Conservation (phyloP, 2,888 invertebrate genomes). For the Cactoblastis cactorum region DNA sequence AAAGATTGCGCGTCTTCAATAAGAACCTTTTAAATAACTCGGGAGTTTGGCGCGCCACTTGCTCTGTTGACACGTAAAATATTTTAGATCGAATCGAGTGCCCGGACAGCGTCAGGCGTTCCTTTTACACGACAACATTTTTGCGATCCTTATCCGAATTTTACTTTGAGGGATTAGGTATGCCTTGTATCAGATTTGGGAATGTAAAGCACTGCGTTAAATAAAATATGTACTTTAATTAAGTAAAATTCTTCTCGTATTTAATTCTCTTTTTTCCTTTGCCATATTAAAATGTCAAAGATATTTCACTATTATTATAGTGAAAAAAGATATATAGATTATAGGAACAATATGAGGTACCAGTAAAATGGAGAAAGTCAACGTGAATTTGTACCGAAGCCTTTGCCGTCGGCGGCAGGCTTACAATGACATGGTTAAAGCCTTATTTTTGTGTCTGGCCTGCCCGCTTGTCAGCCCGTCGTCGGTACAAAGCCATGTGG, state of each 20-base stretch:
- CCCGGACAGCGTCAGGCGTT: conserved; percentile 19
- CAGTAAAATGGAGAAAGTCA: conserved; percentile 56
- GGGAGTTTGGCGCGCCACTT: conserved; percentile 38
- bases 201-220: not conserved
- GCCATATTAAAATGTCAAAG: not conserved
- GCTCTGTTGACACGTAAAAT: conserved; percentile 34
- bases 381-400: conserved; percentile 72
- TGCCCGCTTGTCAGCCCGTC: conserved; percentile 74
- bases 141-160: conserved; percentile 19
- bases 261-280: not conserved
- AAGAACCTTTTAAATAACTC: conserved; percentile 58
- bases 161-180: conserved; percentile 11
- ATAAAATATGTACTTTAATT: conserved; percentile 5
- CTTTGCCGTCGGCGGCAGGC: conserved; percentile 77
- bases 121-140: conserved; percentile 17
- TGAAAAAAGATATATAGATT: conserved; percentile 18
- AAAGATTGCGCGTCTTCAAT: conserved; percentile 59
- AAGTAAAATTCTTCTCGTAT: conserved; percentile 3
- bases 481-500: conserved; percentile 75
- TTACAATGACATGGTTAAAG: conserved; percentile 77
- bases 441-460: conserved; percentile 78
- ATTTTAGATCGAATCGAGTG: conserved; percentile 36
- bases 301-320: not conserved
- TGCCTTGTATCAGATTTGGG: conserved; percentile 1
- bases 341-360: conserved; percentile 42